These are phyloP conservation scores for Parazoanthus atlanticus DNA, from an alignment of 92 coral and sea anemone genomes.

Conservation along the genomic window DNA sequence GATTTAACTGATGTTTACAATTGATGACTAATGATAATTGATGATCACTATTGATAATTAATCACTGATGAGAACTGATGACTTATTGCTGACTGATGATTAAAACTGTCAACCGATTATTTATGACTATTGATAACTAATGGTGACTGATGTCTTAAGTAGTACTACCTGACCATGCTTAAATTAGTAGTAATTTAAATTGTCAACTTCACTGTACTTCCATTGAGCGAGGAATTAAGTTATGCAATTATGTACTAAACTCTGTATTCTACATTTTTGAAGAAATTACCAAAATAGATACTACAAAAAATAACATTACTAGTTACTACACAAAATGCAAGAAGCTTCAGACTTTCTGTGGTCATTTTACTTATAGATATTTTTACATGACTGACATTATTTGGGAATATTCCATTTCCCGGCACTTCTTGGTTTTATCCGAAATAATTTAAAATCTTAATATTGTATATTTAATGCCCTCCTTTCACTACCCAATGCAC, in stretches of 20 bases:
- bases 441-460: constrained; percentile 5
- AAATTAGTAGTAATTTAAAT: no score
- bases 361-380: background rate
- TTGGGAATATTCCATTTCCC: constrained; percentile 21
- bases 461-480: background rate
- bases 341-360: background rate
- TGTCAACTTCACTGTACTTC: no score
- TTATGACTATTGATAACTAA: no score
- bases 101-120: no score
- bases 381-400: background rate
- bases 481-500: background rate
- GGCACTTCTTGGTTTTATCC: background rate
- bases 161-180: no score
- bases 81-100: no score
- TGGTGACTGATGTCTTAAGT: no score
- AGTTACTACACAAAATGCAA: background rate
- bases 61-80: no score
- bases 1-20: no score
- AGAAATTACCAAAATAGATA: constrained; percentile 66
- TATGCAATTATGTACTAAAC: background rate
- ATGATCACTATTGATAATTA: no score
- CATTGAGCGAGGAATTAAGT: background rate
- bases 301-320: constrained; percentile 62
- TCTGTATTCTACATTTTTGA: constrained; percentile 36
- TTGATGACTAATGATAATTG: no score